These are phyloP conservation scores for Gymnocheta viridis DNA, from an alignment of 2,888 invertebrate species.

Conservation along the genomic window DNA sequence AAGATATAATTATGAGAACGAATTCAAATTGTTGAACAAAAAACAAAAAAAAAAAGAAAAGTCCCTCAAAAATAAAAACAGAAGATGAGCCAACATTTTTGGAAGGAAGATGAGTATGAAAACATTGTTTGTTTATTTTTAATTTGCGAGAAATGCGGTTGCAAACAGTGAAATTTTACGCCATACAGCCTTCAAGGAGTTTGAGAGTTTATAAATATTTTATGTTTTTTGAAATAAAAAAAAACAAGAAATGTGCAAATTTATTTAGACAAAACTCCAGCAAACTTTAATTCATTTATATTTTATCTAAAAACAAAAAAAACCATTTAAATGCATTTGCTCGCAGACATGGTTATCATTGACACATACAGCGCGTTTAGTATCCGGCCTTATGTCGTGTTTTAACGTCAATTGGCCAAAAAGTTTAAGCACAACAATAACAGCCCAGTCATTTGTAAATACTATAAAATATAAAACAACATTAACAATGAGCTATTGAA, in stretches of 20 bases:
- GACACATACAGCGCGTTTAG: slow-evolving; percentile 61
- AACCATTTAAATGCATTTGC: slow-evolving; percentile 67
- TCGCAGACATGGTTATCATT: slow-evolving; percentile 43
- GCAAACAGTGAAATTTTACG: slow-evolving; percentile 70
- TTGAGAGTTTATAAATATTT: slow-evolving; percentile 55
- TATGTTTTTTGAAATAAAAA: slow-evolving; percentile 16
- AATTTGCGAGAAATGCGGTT: slow-evolving; percentile 74
- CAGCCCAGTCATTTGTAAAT: slow-evolving; percentile 20
- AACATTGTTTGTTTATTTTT: slow-evolving; percentile 74
- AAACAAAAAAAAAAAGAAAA: not conserved
- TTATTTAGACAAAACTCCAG: slow-evolving; percentile 62
- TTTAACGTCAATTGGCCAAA: slow-evolving; percentile 78
- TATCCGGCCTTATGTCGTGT: slow-evolving; percentile 75
- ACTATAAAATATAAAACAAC: slow-evolving; percentile 26
- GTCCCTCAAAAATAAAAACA: not conserved
- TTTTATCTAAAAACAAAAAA: slow-evolving; percentile 27
- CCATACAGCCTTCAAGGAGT: slow-evolving; percentile 45
- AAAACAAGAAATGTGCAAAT: slow-evolving; percentile 54
- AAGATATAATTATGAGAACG: slow-evolving; percentile 62
- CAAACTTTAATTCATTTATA: slow-evolving; percentile 55
- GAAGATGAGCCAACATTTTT: slow-evolving; percentile 34
- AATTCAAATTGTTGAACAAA: slow-evolving; percentile 36
- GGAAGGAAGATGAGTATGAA: slow-evolving; percentile 68
- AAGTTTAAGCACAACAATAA: slow-evolving; percentile 61
- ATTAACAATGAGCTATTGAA: slow-evolving; percentile 73